Conservation (phyloP, 2,113 vertebrate species). For the Passer montanus region DNA sequence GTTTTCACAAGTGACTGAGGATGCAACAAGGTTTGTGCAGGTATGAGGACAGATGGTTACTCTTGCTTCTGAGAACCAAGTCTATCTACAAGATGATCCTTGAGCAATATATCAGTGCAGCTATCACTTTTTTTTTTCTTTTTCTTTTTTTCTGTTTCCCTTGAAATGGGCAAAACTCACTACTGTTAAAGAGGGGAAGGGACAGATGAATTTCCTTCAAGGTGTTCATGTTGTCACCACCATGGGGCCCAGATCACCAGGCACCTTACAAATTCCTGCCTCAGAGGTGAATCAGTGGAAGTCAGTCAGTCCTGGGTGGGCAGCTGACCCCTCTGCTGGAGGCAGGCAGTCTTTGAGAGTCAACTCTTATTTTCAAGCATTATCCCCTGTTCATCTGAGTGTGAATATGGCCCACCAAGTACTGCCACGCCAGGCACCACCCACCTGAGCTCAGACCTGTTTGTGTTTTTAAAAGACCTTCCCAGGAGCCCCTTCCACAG, state of each 20-base stretch:
- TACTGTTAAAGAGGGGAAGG: neutral
- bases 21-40: neutral
- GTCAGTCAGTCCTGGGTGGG: neutral
- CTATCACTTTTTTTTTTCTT: neutral
- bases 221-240: accelerated
- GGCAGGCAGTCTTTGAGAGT: neutral
- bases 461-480: neutral
- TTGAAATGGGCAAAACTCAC: neutral
- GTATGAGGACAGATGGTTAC: neutral
- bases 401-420: no score
- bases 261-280: neutral
- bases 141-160: neutral
- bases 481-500: neutral
- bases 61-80: neutral
- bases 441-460: neutral
- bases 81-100: neutral
- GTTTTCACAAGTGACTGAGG: neutral
- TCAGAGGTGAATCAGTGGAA: no score
- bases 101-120: neutral
- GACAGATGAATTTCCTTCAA: neutral
- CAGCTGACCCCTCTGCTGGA: neutral
- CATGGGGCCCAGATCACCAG: neutral
- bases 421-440: neutral
- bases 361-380: neutral
- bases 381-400: neutral